Percentiles rank a stretch among this genome's conserved stretches.
phyloP scores from a whole-genome alignment of 2,113 vertebrate genomes.

The Corapipo altera region DNA sequence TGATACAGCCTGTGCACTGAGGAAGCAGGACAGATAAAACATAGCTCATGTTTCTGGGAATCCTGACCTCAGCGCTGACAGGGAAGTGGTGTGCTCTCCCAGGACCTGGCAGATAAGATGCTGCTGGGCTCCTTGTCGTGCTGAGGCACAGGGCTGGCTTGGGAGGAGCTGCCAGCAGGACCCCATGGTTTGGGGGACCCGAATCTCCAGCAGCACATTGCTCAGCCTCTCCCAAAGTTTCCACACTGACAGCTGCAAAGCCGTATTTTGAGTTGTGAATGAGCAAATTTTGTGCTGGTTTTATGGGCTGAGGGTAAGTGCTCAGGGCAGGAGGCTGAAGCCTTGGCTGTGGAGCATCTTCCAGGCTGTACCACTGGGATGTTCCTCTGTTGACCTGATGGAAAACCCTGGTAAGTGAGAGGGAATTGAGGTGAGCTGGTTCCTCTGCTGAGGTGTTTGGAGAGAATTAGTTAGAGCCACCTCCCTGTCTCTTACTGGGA shows the following conservation, averaged over 20 bases:
- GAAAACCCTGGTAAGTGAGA: neutral
- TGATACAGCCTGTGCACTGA: neutral
- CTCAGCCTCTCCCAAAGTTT: neutral
- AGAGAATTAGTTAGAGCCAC: neutral
- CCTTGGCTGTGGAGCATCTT: neutral
- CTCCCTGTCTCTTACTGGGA: neutral
- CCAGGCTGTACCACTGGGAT: neutral
- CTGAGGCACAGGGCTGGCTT: neutral
- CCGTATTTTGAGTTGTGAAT: neutral
- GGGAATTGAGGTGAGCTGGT: neutral
- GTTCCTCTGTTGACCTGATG: neutral
- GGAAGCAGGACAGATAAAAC: constrained; percentile 52
- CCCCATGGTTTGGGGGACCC: neutral
- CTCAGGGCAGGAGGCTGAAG: neutral
- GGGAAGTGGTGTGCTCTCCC: constrained; percentile 10
- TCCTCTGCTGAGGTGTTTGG: neutral
- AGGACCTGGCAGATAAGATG: constrained; percentile 33
- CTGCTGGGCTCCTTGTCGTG: neutral
- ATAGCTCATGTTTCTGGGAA: constrained; percentile 51
- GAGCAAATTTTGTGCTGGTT: neutral
- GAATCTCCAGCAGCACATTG: neutral
- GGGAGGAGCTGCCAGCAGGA: neutral
- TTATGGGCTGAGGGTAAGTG: neutral
- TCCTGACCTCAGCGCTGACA: constrained; percentile 21
- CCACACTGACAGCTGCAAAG: neutral